Base-by-base conservation (phyloP, 2,888 invertebrate species). In the Nymphalis urticae region DNA sequence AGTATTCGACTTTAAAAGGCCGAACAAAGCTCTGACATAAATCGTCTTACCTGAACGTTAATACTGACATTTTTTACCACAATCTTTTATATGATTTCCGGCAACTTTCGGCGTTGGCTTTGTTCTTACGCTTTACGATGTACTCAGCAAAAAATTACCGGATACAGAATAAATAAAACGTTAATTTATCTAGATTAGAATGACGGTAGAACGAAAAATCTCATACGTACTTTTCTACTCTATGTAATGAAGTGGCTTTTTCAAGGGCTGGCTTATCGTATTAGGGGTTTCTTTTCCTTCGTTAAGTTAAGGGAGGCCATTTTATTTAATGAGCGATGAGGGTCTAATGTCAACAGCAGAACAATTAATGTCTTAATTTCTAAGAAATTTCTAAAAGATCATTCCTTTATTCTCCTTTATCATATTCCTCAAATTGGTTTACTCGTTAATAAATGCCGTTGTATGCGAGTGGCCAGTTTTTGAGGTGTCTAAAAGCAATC, bases 21-120 rank as follows among this genome's bases (percentile, higher is more conserved):
- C 36, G 61, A 61, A 66, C 66, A 66, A 66, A 66, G 62, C 48
- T 62, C 48, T 24, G 76, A 75, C 75, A 73, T 74, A 76, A 79
- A 77, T 76, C 78, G 73, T 70, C 75, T 76, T 78, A 77, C 79
- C 74, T 74, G 73, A 72, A 67, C 73, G 68, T 73, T 77, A 36
- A 58, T 58, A 42, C 77, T 75, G 76, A 71, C 73, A 76, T 77
- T 79, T 77, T 75, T 80, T 79, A 75, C 73, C 72, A 68, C 69
- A 72, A 75, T 73, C 75, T 74, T 76, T 74, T 72, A 75, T 76
- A 77, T 77, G 75, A 77, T 75, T 75, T 74, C 72, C 72, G 67
- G 71, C 59, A 48, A 72, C 64, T 65, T 71, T 70, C 66, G 64
- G 48, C 67, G 58, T 68, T 68, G 70, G 71, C 72, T 75, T 78